These are phyloP conservation scores for Lypha dubia DNA, from an alignment of 2,888 invertebrate genomes.

Conservation along the genomic window DNA sequence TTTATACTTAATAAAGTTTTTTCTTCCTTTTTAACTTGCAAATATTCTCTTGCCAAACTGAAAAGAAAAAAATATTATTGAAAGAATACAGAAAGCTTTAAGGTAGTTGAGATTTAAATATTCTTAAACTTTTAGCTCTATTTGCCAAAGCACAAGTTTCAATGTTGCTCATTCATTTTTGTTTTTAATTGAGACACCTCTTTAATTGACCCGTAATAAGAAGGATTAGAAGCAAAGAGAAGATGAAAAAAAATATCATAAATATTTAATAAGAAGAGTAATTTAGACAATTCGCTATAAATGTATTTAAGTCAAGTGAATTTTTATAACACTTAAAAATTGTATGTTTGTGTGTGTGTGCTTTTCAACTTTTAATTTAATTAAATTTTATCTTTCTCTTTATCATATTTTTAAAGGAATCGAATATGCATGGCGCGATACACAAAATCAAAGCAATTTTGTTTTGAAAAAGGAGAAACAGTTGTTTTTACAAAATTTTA, in stretches of 20 bases:
- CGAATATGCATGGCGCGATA: too few relatives aligned
- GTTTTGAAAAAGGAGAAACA: too few relatives aligned
- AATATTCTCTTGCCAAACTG: conserved; percentile 23
- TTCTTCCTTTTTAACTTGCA: conserved; percentile 43
- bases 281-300: not conserved
- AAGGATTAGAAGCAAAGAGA: conserved; percentile 4
- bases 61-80: not conserved
- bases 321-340: not conserved
- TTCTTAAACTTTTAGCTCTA: conserved; percentile 2
- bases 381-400: too few relatives aligned
- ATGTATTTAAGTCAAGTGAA: not conserved
- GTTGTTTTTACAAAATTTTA: too few relatives aligned
- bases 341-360: too few relatives aligned
- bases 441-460: too few relatives aligned
- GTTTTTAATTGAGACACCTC: conserved; percentile 39
- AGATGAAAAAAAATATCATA: not conserved
- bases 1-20: conserved; percentile 19
- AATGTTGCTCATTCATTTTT: not conserved
- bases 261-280: not conserved
- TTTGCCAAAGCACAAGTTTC: conserved; percentile 12
- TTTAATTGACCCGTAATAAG: conserved; percentile 25
- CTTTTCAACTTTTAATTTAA: not conserved
- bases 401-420: too few relatives aligned
- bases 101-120: conserved; percentile 31
- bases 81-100: conserved; percentile 18